Conservation (phyloP, 2,113 vertebrate genomes). For the Indri indri region DNA sequence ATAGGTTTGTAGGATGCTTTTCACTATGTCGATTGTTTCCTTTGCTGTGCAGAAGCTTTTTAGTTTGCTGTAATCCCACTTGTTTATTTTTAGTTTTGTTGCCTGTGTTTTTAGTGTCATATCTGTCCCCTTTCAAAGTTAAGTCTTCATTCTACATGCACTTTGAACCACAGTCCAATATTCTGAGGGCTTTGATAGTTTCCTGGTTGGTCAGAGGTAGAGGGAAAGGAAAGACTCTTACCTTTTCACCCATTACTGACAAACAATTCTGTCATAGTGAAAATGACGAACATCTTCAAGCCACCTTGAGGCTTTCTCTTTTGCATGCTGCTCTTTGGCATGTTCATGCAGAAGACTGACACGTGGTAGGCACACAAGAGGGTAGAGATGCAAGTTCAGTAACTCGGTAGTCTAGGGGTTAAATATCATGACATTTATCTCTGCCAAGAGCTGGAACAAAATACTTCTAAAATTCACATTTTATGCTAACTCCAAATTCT, state of each 20-base stretch:
- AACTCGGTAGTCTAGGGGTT: not conserved
- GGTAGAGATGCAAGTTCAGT: not conserved
- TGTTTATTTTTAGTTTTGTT: not conserved
- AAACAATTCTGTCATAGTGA: not conserved
- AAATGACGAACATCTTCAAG: not conserved
- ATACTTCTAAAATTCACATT: not conserved
- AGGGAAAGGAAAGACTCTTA: not conserved
- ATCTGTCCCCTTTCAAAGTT: not conserved
- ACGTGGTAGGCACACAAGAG: not conserved
- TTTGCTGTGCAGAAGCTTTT: not conserved
- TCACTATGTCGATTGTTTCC: not conserved
- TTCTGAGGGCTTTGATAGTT: not conserved
- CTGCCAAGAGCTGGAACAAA: not conserved
- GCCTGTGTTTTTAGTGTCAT: not conserved
- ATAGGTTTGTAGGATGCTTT: not conserved
- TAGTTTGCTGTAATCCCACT: not conserved
- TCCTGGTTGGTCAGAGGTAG: not conserved
- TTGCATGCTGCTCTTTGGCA: not conserved
- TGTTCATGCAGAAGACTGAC: not conserved
- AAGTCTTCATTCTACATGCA: not conserved
- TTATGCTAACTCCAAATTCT: not conserved
- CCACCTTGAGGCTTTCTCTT: not conserved
- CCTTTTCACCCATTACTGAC: not conserved
- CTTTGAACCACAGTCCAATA: not conserved
- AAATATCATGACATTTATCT: not conserved